Evolutionary conservation across 2,113 vertebrate species (phyloP).

Genomic region (Pluvianellus socialis): DNA sequence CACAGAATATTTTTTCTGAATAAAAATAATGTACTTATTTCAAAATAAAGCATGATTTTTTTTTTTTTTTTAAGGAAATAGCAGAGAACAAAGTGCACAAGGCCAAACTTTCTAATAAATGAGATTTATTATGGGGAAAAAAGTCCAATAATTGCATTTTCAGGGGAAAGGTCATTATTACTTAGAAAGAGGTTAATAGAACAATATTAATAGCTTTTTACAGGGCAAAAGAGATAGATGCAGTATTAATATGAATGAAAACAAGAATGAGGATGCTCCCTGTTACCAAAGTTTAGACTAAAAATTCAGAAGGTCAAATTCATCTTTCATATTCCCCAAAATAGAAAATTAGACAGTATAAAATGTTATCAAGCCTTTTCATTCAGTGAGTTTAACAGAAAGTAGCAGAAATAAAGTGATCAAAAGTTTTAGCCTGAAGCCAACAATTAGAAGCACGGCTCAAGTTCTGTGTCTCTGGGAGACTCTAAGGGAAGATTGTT

Average conservation of each 20-base stretch:
- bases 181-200: slow-evolving; percentile 67
- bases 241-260: slow-evolving; percentile 69
- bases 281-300: slow-evolving; percentile 43
- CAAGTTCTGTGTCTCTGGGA: slow-evolving; percentile 22
- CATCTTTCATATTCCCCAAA: slow-evolving; percentile 30
- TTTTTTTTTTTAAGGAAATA: slow-evolving; percentile 64
- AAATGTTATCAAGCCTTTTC: slow-evolving; percentile 58
- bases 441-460: slow-evolving; percentile 31
- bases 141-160: slow-evolving; percentile 74
- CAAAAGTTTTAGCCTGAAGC: slow-evolving; percentile 62
- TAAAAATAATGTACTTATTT: slow-evolving; percentile 66
- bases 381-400: slow-evolving; percentile 23
- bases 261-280: slow-evolving; percentile 64
- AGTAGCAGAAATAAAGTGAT: slow-evolving; percentile 41
- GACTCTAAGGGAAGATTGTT: background rate
- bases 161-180: slow-evolving; percentile 62
- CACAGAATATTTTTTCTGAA: slow-evolving; percentile 12
- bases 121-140: slow-evolving; percentile 63
- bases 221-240: slow-evolving; percentile 58
- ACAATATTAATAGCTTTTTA: slow-evolving; percentile 63
- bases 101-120: slow-evolving; percentile 74
- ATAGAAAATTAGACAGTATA: slow-evolving; percentile 56
- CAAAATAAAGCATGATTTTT: slow-evolving; percentile 67
- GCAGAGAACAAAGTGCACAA: slow-evolving; percentile 73
- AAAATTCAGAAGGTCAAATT: slow-evolving; percentile 66